phyloP scores from a whole-genome alignment of 2,113 vertebrate genomes.

The Apodemus sylvaticus region DNA sequence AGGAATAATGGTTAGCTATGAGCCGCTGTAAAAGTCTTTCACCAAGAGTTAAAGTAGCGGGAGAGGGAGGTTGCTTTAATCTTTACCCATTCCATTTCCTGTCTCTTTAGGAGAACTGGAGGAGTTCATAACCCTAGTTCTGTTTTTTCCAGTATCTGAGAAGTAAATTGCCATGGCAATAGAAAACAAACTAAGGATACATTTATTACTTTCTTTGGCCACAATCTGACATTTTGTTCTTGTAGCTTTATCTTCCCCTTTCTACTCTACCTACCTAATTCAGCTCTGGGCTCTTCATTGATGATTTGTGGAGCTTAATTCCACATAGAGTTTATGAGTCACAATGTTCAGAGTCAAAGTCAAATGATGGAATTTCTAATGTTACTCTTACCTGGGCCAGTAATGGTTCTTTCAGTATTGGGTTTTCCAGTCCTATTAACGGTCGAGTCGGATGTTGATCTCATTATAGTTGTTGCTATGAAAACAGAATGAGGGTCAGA shows the following conservation, averaged over 20 bases:
- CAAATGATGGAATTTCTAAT: background rate
- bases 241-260: background rate
- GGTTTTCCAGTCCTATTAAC: background rate
- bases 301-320: background rate
- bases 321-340: background rate
- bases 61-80: background rate
- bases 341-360: slow-evolving; percentile 12
- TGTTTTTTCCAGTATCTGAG: background rate
- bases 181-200: background rate
- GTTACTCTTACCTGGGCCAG: slow-evolving; percentile 19
- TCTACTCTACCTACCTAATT: background rate
- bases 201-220: background rate
- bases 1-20: background rate
- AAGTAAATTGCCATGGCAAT: slow-evolving; percentile 2
- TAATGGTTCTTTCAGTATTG: background rate
- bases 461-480: slow-evolving; percentile 34
- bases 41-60: background rate
- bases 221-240: background rate
- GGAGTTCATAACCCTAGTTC: background rate
- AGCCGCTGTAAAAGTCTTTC: background rate
- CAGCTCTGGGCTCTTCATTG: background rate
- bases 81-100: background rate
- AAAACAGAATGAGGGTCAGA: slow-evolving; percentile 23
- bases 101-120: background rate
- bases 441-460: background rate